Evolutionary conservation across 2,888 invertebrate genomes (phyloP).

Genomic region (Meganola albula): DNA sequence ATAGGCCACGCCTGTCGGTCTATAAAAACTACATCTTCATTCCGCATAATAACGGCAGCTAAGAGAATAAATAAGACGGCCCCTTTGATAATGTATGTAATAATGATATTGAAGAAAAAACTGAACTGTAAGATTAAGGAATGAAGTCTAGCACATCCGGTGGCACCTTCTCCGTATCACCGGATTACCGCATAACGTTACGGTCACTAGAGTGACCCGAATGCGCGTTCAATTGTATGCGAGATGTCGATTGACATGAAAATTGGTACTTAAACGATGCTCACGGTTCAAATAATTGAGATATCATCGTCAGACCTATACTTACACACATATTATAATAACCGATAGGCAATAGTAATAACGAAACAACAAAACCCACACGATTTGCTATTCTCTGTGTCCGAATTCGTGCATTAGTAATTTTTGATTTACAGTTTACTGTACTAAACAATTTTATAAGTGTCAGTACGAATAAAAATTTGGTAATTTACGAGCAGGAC

Average conservation of each 20-base stretch:
- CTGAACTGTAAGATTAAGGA: constrained; percentile 29
- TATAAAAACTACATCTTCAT: constrained; percentile 64
- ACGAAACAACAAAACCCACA: constrained; percentile 9
- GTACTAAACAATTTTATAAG: too few species aligned
- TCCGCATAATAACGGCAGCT: constrained; percentile 56
- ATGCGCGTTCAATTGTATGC: constrained; percentile 11
- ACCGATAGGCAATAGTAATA: constrained; percentile 12
- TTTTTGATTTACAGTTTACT: neutral
- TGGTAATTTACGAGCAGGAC: too few species aligned
- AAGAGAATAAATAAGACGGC: constrained; percentile 59
- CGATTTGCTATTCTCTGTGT: constrained; percentile 16
- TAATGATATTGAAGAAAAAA: constrained; percentile 51
- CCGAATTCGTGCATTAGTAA: constrained; percentile 7
- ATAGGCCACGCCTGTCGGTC: constrained; percentile 46
- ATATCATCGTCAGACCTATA: constrained; percentile 20
- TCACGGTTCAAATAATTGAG: constrained; percentile 26
- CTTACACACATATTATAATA: constrained; percentile 16
- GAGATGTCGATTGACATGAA: constrained; percentile 26
- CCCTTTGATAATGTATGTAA: constrained; percentile 50
- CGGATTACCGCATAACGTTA: constrained; percentile 12
- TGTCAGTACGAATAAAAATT: too few species aligned
- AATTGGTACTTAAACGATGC: constrained; percentile 34
- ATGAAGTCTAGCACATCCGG: constrained; percentile 51
- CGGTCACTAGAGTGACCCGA: constrained; percentile 11
- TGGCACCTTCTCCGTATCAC: constrained; percentile 12